Percentiles rank a stretch among this genome's conserved stretches.
Evolutionary conservation across 2,888 invertebrate species (phyloP).

Genomic region (Drosophila peninsularis): DNA sequence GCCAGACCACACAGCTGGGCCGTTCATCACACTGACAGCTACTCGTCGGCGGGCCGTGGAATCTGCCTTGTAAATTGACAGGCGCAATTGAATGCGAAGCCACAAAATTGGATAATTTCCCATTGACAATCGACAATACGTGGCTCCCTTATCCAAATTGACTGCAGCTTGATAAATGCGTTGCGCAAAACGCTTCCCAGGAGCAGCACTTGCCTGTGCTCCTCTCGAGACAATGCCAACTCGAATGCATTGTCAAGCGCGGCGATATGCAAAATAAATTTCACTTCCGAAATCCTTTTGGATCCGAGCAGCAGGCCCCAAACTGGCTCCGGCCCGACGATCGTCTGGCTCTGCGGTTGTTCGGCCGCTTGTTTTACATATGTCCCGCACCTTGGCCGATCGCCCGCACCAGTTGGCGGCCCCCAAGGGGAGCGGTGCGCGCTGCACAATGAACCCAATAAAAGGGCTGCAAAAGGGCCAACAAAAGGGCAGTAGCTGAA

Average conservation of each 20-base stretch:
- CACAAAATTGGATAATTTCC: slow-evolving; percentile 85
- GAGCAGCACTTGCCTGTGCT: slow-evolving; percentile 63
- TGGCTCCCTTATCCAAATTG: slow-evolving; percentile 46
- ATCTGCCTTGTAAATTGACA: slow-evolving; percentile 82
- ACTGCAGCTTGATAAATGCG: slow-evolving; percentile 82
- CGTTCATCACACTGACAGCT: slow-evolving; percentile 77
- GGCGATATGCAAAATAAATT: slow-evolving; percentile 81
- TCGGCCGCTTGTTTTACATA: slow-evolving; percentile 83
- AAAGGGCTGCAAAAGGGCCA: slow-evolving; percentile 53
- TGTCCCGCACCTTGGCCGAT: slow-evolving; percentile 82
- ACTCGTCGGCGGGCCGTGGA: slow-evolving; percentile 61
- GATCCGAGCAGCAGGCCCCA: slow-evolving; percentile 25
- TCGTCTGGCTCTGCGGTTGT: slow-evolving; percentile 64
- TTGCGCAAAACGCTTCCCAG: slow-evolving; percentile 80
- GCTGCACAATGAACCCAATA: slow-evolving; percentile 76
- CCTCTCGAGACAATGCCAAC: slow-evolving; percentile 31
- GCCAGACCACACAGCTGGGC: slow-evolving; percentile 47
- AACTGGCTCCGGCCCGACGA: slow-evolving; percentile 5
- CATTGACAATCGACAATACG: slow-evolving; percentile 80
- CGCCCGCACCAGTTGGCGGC: slow-evolving; percentile 37
- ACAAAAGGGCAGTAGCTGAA: slow-evolving; percentile 13
- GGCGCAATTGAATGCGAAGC: slow-evolving; percentile 82
- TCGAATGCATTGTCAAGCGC: slow-evolving; percentile 59
- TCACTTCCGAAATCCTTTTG: slow-evolving; percentile 81
- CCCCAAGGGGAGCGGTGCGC: slow-evolving; percentile 33